Evolutionary conservation across 2,888 invertebrate genomes (phyloP), one percentile per base, ranked within the genome.

Genomic region (Orthosia gracilis): DNA sequence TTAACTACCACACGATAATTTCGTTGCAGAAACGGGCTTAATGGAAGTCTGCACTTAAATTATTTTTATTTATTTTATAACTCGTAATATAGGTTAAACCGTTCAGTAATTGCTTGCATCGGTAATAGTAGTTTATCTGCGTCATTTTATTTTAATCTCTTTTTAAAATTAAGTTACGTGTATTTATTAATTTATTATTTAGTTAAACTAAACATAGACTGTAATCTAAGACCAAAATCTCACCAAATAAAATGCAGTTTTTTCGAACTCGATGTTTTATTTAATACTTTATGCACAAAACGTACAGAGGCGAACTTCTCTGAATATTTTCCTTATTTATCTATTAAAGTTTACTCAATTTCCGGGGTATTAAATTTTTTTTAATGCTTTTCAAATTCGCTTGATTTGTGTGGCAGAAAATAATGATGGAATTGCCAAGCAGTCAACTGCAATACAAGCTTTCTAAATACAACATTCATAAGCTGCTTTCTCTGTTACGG

Each of bases 191-290:
- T 63, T 83, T 69, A 80, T 69, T 68, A 26, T 72, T 67, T 76
- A 76, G 47, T 73, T 47, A 3, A 58, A 23, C 45, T 77, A 75
- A 71, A 31, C 15, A 2, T 77, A 62, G 18, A 57, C 15, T 71
- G 49, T 69, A 71, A 54, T 59, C 58, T 62, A 15, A 31, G 55
- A 72, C 54, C 58, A 75, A 62, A 75, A 66, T 81, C 47, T 65
- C 69, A 63, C 72, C 78, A 78, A 86, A 85, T 85, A 85, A 80
- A 85, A 72, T 54, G 15, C 17, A 65, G 12, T 57, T 68, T 59
- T 69, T 45, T 61, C 21, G 5, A 40, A 69, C 12, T 45, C 3
- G 1, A 12, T 17, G 2, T 66, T 70, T 62, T 21, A 45, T 3
- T 26, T 26, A 26, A 26, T 26, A 26, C 26, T 26, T 26, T 26